Base-by-base conservation (phyloP, 2,113 vertebrate species). In the Oryzias curvinotus region DNA sequence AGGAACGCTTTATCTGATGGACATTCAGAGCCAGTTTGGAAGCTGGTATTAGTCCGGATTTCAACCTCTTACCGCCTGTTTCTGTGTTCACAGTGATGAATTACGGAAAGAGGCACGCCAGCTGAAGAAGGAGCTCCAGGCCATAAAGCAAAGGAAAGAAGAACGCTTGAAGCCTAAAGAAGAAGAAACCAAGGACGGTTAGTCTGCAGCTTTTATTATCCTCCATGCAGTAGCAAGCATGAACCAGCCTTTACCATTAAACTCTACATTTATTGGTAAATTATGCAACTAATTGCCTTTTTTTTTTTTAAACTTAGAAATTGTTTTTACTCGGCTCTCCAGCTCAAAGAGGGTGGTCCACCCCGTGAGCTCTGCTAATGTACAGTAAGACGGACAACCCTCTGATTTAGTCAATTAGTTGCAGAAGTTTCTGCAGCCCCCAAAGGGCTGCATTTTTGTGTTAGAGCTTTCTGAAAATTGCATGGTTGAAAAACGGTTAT, bases 101-200 rank as follows among this genome's bases (percentile, higher is more conserved):
- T 88, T 99, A 44, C 92, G 95, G 42, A 98, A 95, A 88, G 96
- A 98, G 90, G 93, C 80, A 0, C 94, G 96, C 10, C 96, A 96
- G 68, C 69, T 99, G 89, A 98, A 98, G 88, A 94, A 95, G 64
- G 95, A 98, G 56, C 91, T 99, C 1, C 91, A 93, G 75, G 96
- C 96, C 85, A 94, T 96, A 78, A 99, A 96, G 81, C 93, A 95
- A 65, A 93, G 93, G 78, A 97, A 87, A 82, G 89, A 94, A 78
- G 94, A 95, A 21, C 52, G 64, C 80, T 56, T 54, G 45, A 95
- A 91, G 71, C 72, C 75, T 14, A 58, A 69, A 0, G 81, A 68
- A 41, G 93, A 93, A 23, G 90, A 88, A 52, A 87, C 46, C 75
- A 82, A 71, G 30, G 91, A 95, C 73, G 94, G 96, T 95, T 91